Evolutionary conservation across 2,113 vertebrate species (phyloP).

Genomic region (Austrofundulus limnaeus): DNA sequence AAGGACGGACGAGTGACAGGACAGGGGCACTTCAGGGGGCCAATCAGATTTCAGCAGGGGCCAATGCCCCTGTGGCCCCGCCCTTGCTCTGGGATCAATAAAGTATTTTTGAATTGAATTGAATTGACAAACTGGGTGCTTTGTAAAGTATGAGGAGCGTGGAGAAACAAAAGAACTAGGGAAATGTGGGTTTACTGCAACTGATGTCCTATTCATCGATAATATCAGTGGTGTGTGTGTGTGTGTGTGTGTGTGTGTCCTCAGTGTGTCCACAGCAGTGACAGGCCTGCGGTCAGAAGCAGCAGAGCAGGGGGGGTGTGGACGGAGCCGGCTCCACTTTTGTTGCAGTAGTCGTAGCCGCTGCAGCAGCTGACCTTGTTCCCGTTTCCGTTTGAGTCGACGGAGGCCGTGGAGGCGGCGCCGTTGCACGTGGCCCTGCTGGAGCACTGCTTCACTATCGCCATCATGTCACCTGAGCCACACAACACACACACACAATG

Average conservation of each 20-base stretch:
- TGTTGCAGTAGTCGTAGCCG: constrained; percentile 63
- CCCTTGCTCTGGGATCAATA: too few relatives aligned
- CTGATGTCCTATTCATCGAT: too few relatives aligned
- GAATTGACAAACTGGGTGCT: too few relatives aligned
- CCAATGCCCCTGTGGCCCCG: too few relatives aligned
- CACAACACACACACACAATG: constrained; percentile 3
- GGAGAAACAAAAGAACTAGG: too few relatives aligned
- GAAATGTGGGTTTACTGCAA: too few relatives aligned
- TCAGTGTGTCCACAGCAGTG: constrained; percentile 32
- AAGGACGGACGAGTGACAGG: too few relatives aligned
- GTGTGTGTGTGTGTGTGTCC: not conserved
- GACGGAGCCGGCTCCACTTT: constrained; percentile 43
- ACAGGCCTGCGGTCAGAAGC: constrained; percentile 21
- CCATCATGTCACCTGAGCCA: constrained; percentile 17
- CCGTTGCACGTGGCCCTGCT: constrained; percentile 38
- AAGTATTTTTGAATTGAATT: too few relatives aligned
- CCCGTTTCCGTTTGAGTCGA: constrained; percentile 56
- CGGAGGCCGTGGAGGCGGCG: constrained; percentile 11
- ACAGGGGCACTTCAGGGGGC: too few relatives aligned
- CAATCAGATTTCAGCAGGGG: too few relatives aligned
- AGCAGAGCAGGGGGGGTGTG: constrained; percentile 34
- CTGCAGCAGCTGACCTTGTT: constrained; percentile 65
- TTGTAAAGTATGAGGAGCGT: too few relatives aligned
- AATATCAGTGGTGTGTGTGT: too few relatives aligned
- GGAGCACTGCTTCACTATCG: constrained; percentile 65